Conservation (phyloP, 1,140 invertebrate genomes). For the Zaprionus tsacasi region DNA sequence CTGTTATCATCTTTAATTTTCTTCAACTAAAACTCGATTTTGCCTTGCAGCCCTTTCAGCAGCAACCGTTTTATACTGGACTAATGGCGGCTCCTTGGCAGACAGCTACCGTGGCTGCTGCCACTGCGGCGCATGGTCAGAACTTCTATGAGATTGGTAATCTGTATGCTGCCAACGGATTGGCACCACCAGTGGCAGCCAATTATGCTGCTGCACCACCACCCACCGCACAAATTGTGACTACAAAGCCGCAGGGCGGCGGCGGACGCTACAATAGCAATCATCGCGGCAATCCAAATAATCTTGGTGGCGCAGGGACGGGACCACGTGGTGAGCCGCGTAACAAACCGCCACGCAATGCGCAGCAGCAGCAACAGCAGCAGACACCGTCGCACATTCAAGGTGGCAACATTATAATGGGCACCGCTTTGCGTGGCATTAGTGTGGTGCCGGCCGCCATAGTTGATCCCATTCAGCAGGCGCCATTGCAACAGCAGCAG, state of each 20-base stretch:
- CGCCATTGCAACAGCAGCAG: conserved; percentile 46
- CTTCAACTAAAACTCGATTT: neutral
- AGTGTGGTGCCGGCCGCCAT: conserved; percentile 68
- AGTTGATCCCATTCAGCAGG: conserved; percentile 54
- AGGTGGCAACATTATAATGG: conserved; percentile 69
- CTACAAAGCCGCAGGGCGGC: conserved; percentile 73
- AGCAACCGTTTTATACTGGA: conserved; percentile 81
- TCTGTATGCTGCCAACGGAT: conserved; percentile 90
- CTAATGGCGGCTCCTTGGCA: conserved; percentile 72
- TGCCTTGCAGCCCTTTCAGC: conserved; percentile 79
- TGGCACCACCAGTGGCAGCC: conserved; percentile 88
- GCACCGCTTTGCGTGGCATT: conserved; percentile 64
- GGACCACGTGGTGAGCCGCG: conserved; percentile 68
- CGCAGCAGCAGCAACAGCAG: conserved; percentile 46
- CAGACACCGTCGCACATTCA: conserved; percentile 64
- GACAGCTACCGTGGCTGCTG: conserved; percentile 83
- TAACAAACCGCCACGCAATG: conserved; percentile 66
- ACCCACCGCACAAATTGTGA: conserved; percentile 71
- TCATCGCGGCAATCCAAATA: conserved; percentile 74
- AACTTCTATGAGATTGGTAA: conserved; percentile 89
- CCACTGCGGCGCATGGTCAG: conserved; percentile 85
- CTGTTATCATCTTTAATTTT: neutral
- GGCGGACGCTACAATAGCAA: conserved; percentile 69
- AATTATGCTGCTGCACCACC: conserved; percentile 82
- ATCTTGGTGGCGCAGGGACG: conserved; percentile 46